Percentiles rank a stretch among this genome's conserved stretches.
phyloP scores from a whole-genome alignment of 2,888 invertebrate genomes.

The Eutolmus rufibarbis region DNA sequence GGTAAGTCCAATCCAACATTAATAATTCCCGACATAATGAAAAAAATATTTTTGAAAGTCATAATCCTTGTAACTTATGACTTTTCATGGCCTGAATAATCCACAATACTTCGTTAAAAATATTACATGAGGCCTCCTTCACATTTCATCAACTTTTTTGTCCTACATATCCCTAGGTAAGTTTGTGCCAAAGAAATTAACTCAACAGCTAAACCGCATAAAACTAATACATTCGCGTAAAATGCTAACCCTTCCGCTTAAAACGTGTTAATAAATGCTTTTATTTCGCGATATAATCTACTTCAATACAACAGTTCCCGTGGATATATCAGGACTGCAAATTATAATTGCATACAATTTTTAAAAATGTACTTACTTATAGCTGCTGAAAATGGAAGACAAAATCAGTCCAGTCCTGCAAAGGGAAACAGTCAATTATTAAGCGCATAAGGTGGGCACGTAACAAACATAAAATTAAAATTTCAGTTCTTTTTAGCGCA shows the following conservation, averaged over 20 bases:
- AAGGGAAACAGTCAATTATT: neutral
- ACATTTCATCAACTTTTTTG: neutral
- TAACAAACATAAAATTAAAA: neutral
- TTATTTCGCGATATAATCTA: neutral
- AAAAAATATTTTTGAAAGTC: too few species aligned
- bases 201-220: neutral
- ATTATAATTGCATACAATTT: neutral
- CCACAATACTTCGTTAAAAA: too few species aligned
- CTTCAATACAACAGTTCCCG: neutral
- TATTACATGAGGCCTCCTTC: neutral
- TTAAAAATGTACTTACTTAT: neutral
- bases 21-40: too few species aligned
- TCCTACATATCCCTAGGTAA: neutral
- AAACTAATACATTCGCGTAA: neutral
- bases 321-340: neutral
- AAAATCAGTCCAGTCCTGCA: neutral
- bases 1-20: too few species aligned
- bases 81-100: too few species aligned
- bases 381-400: neutral
- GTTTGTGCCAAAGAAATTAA: neutral
- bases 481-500: neutral
- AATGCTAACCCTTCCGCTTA: neutral
- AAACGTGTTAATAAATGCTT: neutral
- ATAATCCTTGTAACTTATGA: too few species aligned
- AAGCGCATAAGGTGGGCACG: neutral